Conservation (phyloP, 2,113 vertebrate genomes). For the Sakesphorus luctuosus region DNA sequence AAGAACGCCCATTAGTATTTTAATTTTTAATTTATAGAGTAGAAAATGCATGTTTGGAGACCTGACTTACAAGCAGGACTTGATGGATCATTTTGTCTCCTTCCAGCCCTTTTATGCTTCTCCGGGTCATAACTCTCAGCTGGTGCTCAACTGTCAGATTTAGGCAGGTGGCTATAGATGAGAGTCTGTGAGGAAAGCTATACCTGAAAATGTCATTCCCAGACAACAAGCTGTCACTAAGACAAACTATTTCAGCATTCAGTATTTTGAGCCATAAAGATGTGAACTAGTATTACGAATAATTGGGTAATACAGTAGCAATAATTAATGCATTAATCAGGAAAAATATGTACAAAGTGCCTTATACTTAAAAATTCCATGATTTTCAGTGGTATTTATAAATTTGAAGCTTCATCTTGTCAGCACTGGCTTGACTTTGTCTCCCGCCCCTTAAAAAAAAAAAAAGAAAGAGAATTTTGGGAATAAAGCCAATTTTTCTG, state of each 20-base stretch:
- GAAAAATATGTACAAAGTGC: neutral
- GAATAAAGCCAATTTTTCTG: neutral
- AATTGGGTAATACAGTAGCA: neutral
- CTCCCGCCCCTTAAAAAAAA: neutral
- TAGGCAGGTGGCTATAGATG: conserved; percentile 22
- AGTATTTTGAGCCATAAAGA: neutral
- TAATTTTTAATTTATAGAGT: conserved; percentile 56
- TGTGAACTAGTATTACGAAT: neutral
- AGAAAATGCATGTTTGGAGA: conserved; percentile 51
- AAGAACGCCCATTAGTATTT: conserved; percentile 57
- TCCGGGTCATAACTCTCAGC: conserved; percentile 1
- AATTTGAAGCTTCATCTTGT: neutral
- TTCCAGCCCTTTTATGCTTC: neutral
- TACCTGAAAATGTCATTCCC: conserved; percentile 47
- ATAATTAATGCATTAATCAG: neutral
- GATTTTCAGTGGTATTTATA: neutral
- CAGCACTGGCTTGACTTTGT: neutral
- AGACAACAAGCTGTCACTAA: neutral
- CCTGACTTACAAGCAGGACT: conserved; percentile 30
- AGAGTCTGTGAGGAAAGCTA: neutral
- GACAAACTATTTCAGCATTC: neutral
- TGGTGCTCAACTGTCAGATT: conserved; percentile 56
- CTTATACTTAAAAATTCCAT: neutral
- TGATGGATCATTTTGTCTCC: conserved; percentile 42
- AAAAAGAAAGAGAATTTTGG: neutral